phyloP scores from a whole-genome alignment of 2,797 vertebrate species.

The Brotogeris chrysoptera region DNA sequence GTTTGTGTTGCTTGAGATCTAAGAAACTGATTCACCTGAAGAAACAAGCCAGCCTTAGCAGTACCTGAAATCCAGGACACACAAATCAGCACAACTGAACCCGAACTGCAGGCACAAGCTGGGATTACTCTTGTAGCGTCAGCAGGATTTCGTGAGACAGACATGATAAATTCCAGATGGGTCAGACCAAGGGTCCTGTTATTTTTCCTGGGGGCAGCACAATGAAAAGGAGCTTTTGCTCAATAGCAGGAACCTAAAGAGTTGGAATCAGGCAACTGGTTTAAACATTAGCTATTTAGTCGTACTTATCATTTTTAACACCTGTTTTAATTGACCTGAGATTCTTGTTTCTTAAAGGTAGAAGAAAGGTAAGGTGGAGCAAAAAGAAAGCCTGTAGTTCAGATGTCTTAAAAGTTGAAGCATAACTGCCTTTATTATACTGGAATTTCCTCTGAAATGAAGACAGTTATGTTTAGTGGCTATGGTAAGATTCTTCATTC shows the following conservation, averaged over 20 bases:
- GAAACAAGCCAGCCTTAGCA: neutral
- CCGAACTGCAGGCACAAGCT: neutral
- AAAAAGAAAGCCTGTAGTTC: neutral
- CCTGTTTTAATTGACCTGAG: neutral
- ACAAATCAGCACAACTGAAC: neutral
- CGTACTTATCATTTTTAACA: neutral
- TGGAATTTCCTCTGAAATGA: neutral
- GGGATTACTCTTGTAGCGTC: neutral
- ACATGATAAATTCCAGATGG: neutral
- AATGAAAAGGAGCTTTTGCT: neutral
- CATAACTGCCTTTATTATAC: neutral
- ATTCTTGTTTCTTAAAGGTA: neutral
- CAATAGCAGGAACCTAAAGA: neutral
- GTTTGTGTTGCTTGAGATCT: neutral
- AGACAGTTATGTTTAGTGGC: neutral
- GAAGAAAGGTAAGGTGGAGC: neutral
- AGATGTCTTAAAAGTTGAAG: neutral
- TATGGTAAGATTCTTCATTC: neutral
- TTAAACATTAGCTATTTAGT: neutral
- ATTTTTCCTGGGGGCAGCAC: neutral
- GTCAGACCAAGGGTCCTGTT: neutral
- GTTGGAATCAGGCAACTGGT: neutral
- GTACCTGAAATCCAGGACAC: neutral
- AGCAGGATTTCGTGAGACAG: neutral
- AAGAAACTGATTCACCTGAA: constrained; percentile 4